A percentile compares a stretch with the other conserved stretches of the same genome.
These are phyloP conservation scores for Bubalus kerabau DNA, from an alignment of 2,113 vertebrate genomes.

Conservation along the genomic window DNA sequence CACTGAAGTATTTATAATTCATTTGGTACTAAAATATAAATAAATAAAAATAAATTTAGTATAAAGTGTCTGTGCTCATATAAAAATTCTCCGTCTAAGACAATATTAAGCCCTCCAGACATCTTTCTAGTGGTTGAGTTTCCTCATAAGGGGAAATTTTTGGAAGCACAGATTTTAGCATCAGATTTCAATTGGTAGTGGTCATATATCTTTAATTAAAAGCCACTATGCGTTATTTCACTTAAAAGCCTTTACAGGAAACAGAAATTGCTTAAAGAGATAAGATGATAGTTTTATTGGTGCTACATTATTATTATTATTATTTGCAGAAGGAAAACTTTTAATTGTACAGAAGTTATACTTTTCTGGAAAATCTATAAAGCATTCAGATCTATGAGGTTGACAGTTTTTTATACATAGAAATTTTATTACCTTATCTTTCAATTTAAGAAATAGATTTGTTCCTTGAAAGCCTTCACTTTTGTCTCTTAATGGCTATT, in stretches of 20 bases:
- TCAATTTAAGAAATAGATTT: conserved; percentile 34
- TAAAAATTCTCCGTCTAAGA: not conserved
- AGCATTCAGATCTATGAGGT: conserved; percentile 31
- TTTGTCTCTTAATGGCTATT: conserved; percentile 32
- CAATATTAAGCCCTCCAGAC: not conserved
- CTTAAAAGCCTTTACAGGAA: not conserved
- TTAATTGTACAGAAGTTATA: not conserved
- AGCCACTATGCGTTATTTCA: not conserved
- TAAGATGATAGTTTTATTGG: not conserved
- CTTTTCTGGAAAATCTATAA: not conserved
- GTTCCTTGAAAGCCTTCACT: conserved; percentile 2
- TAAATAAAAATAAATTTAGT: not conserved
- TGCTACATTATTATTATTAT: not conserved
- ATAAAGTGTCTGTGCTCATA: not conserved
- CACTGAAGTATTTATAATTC: not conserved
- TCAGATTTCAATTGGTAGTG: not conserved
- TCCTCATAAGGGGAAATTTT: not conserved
- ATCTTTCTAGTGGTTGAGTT: not conserved
- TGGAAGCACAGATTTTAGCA: not conserved
- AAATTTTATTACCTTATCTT: conserved; percentile 17
- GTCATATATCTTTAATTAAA: not conserved
- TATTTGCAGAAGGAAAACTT: not conserved
- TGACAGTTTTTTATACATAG: not conserved
- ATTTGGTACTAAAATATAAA: not conserved
- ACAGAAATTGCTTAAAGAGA: not conserved